These are phyloP conservation scores for Eledone cirrhosa DNA, from an alignment of 2,888 invertebrate genomes.

Conservation along the genomic window DNA sequence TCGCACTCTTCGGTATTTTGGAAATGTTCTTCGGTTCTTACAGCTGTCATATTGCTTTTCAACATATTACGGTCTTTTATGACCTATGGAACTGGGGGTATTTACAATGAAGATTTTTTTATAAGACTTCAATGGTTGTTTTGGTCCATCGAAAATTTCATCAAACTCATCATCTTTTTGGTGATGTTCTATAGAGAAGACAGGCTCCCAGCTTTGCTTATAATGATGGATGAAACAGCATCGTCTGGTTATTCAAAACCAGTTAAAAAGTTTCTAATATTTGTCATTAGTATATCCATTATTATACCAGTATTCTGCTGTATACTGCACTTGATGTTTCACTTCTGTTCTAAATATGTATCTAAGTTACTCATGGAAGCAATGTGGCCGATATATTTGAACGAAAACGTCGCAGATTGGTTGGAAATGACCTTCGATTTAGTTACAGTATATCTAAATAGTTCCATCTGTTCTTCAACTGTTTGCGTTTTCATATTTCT, in stretches of 20 bases:
- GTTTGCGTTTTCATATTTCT: background rate
- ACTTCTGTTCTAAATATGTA: background rate
- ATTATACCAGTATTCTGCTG: background rate
- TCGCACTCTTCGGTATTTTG: too few species aligned
- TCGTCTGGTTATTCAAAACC: background rate
- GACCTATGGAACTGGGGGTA: too few species aligned
- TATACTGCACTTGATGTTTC: background rate
- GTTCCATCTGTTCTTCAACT: background rate
- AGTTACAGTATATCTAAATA: background rate
- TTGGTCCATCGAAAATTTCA: conserved; percentile 27
- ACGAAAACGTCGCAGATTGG: background rate
- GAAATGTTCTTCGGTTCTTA: too few species aligned
- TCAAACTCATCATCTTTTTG: conserved; percentile 4
- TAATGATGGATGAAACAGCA: background rate
- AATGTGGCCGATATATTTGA: background rate
- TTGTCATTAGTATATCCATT: background rate
- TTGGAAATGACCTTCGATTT: background rate
- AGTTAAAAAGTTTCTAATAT: background rate
- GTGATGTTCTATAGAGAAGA: background rate
- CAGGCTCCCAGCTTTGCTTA: conserved; percentile 7
- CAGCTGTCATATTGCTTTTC: too few species aligned
- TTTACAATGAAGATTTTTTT: conserved; percentile 31
- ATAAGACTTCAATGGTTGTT: conserved; percentile 36
- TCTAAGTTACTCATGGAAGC: background rate
- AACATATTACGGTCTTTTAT: too few species aligned